phyloP scores from a whole-genome alignment of 2,797 vertebrate species.

The Myotis planiceps region DNA sequence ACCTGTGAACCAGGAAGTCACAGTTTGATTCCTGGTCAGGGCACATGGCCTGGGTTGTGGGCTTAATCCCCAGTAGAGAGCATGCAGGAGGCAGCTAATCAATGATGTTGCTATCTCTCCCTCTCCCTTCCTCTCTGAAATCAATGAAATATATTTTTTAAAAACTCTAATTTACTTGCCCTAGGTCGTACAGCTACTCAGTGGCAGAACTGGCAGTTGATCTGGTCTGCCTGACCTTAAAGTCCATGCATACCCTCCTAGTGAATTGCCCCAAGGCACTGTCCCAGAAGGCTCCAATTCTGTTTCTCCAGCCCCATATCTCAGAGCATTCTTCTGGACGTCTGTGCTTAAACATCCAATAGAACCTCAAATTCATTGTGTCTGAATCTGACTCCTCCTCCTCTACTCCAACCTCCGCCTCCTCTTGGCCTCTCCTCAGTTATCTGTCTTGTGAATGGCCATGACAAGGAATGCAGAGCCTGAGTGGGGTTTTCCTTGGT shows the following conservation, averaged over 20 bases:
- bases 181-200: background rate
- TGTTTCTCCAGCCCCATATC: background rate
- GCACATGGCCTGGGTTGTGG: no score
- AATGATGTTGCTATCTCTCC: no score
- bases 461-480: background rate
- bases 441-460: background rate
- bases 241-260: background rate
- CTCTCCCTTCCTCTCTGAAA: no score
- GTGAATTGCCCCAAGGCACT: background rate
- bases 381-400: background rate
- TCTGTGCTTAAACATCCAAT: background rate
- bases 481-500: background rate
- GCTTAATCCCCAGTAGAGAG: no score
- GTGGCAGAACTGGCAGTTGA: background rate
- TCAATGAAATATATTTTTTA: no score
- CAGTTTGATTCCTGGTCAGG: no score
- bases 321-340: background rate
- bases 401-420: background rate
- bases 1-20: no score
- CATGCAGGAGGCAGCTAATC: no score
- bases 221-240: background rate
- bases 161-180: background rate
- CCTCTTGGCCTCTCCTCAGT: background rate
- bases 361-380: background rate
- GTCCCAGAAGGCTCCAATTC: accelerated